Conservation (phyloP, 2,113 vertebrate genomes). For the Dipodomys spectabilis region DNA sequence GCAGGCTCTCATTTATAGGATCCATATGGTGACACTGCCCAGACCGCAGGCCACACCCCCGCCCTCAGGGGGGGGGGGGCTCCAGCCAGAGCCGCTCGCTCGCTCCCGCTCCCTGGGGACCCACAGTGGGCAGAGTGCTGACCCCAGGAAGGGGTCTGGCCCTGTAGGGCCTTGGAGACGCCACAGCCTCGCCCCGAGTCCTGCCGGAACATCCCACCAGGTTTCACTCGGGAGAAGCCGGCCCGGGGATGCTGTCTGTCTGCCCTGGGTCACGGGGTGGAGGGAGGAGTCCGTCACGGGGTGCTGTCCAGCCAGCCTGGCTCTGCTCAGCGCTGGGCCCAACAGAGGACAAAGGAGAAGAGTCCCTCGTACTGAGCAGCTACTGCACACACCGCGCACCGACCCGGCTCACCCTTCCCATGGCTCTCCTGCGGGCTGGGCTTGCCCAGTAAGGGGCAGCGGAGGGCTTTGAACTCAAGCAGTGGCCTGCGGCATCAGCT, state of each 20-base stretch:
- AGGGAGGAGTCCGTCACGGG: not conserved
- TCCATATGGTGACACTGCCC: conserved; percentile 81
- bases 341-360: not conserved
- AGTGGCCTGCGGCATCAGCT: not conserved
- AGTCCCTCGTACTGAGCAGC: not conserved
- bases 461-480: not conserved
- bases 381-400: not conserved
- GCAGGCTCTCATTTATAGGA: conserved; percentile 86
- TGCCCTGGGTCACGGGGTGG: too few relatives aligned
- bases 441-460: accelerated
- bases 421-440: not conserved
- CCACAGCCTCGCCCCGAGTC: too few relatives aligned
- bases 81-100: not conserved
- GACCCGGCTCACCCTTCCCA: not conserved
- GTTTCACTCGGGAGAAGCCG: not conserved
- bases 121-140: not conserved
- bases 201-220: not conserved
- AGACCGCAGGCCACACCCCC: conserved; percentile 48
- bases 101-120: too few relatives aligned
- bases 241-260: not conserved
- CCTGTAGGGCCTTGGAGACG: not conserved
- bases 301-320: accelerated
- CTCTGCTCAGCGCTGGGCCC: too few relatives aligned
- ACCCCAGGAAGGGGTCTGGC: too few relatives aligned
- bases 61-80: conserved; percentile 57